Evolutionary conservation across 1,140 invertebrate species (phyloP).

Genomic region (Danaus melanippus): DNA sequence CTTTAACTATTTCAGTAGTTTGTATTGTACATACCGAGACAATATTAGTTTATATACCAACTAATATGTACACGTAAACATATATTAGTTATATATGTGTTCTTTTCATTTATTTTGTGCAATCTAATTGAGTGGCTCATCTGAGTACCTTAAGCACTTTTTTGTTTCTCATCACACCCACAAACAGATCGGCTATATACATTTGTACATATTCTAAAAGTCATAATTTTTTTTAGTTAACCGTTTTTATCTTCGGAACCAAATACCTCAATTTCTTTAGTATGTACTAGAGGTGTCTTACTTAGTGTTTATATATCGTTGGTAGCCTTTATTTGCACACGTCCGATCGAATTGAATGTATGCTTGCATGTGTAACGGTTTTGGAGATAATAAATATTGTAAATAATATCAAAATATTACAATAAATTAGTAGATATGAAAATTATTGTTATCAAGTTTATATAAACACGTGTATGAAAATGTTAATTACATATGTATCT

Average conservation of each 20-base stretch:
- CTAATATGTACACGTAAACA: slow-evolving; percentile 38
- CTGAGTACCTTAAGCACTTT: slow-evolving; percentile 13
- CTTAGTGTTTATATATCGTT: slow-evolving; percentile 36
- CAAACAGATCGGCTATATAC: no score
- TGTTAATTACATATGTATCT: no score
- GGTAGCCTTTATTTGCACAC: no score
- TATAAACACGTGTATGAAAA: no score
- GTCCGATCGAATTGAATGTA: slow-evolving; percentile 35
- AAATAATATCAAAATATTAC: slow-evolving; percentile 42
- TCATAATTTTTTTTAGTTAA: slow-evolving; percentile 60
- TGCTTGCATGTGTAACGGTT: slow-evolving; percentile 36
- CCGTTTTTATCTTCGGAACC: slow-evolving; percentile 62
- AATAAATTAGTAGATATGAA: slow-evolving; percentile 12
- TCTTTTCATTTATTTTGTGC: slow-evolving; percentile 36
- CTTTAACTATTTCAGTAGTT: slow-evolving; percentile 26
- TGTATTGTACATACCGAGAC: slow-evolving; percentile 19
- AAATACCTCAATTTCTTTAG: slow-evolving; percentile 69
- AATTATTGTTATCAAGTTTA: no score
- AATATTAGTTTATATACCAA: slow-evolving; percentile 10
- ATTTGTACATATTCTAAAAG: slow-evolving; percentile 55
- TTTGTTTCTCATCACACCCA: slow-evolving; percentile 8
- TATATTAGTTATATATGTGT: slow-evolving; percentile 26
- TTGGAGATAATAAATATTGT: slow-evolving; percentile 43
- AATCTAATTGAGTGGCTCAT: slow-evolving; percentile 40
- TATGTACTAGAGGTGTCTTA: slow-evolving; percentile 48